Evolutionary conservation across 2,797 vertebrate genomes (phyloP).

Genomic region (Glossophaga mutica): DNA sequence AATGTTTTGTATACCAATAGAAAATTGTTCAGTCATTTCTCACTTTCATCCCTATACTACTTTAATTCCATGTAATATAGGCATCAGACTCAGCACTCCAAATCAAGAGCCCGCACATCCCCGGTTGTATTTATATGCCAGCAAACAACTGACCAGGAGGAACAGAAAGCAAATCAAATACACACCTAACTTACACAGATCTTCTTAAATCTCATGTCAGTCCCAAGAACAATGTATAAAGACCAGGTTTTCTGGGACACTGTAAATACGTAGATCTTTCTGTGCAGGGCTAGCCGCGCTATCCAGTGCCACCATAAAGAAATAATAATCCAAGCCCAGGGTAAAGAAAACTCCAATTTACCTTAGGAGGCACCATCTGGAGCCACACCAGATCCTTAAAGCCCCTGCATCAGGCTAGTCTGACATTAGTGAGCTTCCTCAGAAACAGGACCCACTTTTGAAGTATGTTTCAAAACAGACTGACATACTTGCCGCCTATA

Average conservation of each 20-base stretch:
- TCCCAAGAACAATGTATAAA: neutral
- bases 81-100: neutral
- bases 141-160: neutral
- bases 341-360: neutral
- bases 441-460: neutral
- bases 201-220: neutral
- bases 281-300: neutral
- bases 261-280: neutral
- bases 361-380: neutral
- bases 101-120: neutral
- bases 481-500: neutral
- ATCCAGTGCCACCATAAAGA: neutral
- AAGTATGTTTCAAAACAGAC: neutral
- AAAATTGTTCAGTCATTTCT: neutral
- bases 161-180: slow-evolving; percentile 20
- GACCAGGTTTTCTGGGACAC: neutral
- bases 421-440: neutral
- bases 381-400: neutral
- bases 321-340: neutral
- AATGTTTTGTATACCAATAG: neutral
- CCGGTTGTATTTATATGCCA: neutral
- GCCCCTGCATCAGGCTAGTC: neutral
- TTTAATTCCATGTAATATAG: neutral
- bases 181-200: neutral
- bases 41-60: neutral